A percentile compares a stretch with the other conserved stretches of the same genome.
Conservation (phyloP, 2,888 invertebrate species). For the Zaprionus lineosus region DNA sequence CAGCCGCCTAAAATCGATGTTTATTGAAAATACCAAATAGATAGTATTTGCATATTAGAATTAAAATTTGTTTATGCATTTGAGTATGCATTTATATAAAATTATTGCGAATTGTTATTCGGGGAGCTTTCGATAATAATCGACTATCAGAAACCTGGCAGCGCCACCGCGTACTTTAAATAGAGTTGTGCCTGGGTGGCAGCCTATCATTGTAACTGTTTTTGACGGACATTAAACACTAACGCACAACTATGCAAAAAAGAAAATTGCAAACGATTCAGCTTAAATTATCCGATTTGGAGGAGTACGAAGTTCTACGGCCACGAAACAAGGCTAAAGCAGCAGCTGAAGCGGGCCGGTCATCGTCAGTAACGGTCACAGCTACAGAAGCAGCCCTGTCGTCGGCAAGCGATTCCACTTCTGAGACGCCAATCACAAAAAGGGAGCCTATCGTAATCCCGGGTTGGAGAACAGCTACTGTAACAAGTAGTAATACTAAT, state of each 20-base stretch:
- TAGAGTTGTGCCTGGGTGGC: conserved; percentile 28
- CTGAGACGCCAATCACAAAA: conserved; percentile 50
- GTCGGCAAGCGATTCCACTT: conserved; percentile 32
- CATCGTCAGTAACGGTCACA: conserved; percentile 25
- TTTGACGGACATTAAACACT: conserved; percentile 1
- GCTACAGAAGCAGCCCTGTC: conserved; percentile 41
- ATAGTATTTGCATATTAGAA: too few species aligned
- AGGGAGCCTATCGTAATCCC: conserved; percentile 13
- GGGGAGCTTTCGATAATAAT: neutral
- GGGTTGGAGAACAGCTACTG: conserved; percentile 39
- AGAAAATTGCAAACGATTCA: conserved; percentile 56
- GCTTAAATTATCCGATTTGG: conserved; percentile 48
- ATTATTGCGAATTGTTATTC: neutral
- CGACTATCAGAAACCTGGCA: conserved; percentile 33
- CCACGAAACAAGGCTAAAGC: conserved; percentile 36
- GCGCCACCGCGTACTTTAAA: conserved; percentile 44
- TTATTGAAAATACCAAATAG: neutral
- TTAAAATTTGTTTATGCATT: neutral
- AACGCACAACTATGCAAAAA: conserved; percentile 45
- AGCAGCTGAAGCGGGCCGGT: conserved; percentile 15
- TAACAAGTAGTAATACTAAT: conserved; percentile 39
- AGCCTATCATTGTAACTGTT: conserved; percentile 47
- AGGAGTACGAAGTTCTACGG: conserved; percentile 53
- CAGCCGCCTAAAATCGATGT: neutral
- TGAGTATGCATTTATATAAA: neutral